Conservation (phyloP, 2,888 invertebrate genomes). For the Anthrax anthrax region DNA sequence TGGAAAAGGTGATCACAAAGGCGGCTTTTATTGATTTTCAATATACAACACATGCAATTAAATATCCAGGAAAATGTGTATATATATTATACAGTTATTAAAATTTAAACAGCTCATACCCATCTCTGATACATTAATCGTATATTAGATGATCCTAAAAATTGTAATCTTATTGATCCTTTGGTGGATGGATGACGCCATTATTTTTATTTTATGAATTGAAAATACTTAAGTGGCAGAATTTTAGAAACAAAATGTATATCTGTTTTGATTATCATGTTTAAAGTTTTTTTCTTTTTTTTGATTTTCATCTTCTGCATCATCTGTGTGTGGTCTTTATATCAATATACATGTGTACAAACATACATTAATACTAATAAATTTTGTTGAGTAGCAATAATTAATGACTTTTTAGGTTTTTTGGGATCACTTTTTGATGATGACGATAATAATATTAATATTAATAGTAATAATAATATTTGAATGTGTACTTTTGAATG, state of each 20-base stretch:
- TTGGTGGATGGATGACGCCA: background rate
- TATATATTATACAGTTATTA: too few species aligned
- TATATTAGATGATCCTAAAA: background rate
- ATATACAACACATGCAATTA: too few species aligned
- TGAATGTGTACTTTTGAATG: background rate
- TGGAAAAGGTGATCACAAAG: too few species aligned
- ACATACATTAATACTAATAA: too few species aligned
- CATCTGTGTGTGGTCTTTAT: background rate
- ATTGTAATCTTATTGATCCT: too few species aligned
- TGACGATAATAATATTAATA: background rate
- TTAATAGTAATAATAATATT: background rate
- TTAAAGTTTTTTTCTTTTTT: background rate
- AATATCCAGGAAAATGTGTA: too few species aligned
- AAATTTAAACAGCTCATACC: too few species aligned
- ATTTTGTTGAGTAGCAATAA: background rate
- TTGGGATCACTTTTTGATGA: too few species aligned
- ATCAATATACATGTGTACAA: too few species aligned
- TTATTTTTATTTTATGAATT: background rate
- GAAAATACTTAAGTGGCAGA: background rate
- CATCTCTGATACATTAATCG: too few species aligned
- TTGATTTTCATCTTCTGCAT: background rate
- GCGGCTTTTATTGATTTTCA: too few species aligned
- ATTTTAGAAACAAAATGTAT: background rate
- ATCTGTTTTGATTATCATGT: background rate
- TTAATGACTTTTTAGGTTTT: background rate